phyloP scores from a whole-genome alignment of 2,888 invertebrate genomes.

The Dynastes maya region DNA sequence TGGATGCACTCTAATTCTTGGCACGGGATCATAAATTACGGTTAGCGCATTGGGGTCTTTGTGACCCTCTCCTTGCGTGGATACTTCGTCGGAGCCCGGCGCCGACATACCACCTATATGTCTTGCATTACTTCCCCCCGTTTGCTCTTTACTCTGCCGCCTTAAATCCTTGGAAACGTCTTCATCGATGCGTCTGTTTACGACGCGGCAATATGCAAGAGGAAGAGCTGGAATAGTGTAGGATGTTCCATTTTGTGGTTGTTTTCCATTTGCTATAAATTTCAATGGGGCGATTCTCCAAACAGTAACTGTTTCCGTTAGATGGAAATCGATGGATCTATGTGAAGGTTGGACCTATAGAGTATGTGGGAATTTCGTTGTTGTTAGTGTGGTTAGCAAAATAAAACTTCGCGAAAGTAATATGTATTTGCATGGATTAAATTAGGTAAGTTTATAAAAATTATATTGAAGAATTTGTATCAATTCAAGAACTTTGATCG shows the following conservation, averaged over 20 bases:
- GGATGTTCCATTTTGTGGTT: background rate
- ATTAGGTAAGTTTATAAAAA: too few relatives aligned
- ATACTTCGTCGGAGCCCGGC: background rate
- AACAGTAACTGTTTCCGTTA: too few relatives aligned
- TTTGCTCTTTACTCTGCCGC: background rate
- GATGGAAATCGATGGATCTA: too few relatives aligned
- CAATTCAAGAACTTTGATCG: too few relatives aligned
- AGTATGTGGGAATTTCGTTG: too few relatives aligned
- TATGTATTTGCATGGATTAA: too few relatives aligned
- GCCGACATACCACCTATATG: background rate
- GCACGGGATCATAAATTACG: constrained; percentile 66
- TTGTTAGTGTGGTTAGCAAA: too few relatives aligned
- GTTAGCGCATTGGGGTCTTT: constrained; percentile 51
- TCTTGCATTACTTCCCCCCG: background rate
- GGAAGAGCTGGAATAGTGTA: background rate
- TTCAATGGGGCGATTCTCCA: background rate
- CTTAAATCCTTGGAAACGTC: background rate
- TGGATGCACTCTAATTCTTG: constrained; percentile 68
- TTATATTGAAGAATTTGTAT: too few relatives aligned
- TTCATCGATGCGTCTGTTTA: constrained; percentile 7
- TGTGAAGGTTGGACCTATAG: too few relatives aligned
- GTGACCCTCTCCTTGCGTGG: constrained; percentile 46
- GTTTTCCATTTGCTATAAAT: background rate
- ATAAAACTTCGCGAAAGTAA: too few relatives aligned
- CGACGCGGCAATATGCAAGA: background rate